Conservation (phyloP, 2,888 invertebrate species). For the Alloscopus bannaensis region DNA sequence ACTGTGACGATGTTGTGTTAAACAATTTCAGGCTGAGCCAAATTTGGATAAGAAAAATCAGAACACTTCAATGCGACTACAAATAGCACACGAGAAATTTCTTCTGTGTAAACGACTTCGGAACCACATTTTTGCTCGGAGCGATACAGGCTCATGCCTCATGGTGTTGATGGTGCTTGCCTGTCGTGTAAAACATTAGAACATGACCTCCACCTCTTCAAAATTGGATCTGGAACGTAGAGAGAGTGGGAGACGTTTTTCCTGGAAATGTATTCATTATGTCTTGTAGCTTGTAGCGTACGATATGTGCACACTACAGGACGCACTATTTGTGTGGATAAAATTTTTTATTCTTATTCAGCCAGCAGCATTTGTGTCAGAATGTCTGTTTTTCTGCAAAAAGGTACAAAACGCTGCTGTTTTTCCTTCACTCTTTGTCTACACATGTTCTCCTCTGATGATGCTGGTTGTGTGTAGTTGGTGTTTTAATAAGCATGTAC, state of each 20-base stretch:
- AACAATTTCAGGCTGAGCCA: too few relatives aligned
- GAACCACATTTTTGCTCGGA: slow-evolving; percentile 24
- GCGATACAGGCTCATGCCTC: slow-evolving; percentile 9
- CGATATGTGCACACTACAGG: too few relatives aligned
- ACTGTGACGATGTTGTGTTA: too few relatives aligned
- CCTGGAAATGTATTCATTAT: slow-evolving; percentile 49
- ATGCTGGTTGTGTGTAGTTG: background rate
- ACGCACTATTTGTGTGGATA: too few relatives aligned
- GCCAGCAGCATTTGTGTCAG: slow-evolving; percentile 45
- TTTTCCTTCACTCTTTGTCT: too few relatives aligned
- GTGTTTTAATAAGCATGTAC: background rate
- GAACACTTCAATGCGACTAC: too few relatives aligned
- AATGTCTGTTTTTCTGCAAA: slow-evolving; percentile 20
- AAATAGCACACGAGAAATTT: too few relatives aligned
- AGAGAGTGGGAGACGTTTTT: slow-evolving; percentile 47
- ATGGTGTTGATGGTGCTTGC: too few relatives aligned
- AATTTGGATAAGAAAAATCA: too few relatives aligned
- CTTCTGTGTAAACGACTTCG: too few relatives aligned
- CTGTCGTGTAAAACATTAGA: slow-evolving; percentile 43
- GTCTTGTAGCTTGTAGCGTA: slow-evolving; percentile 51
- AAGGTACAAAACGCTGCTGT: too few relatives aligned
- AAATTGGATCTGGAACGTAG: slow-evolving; percentile 26
- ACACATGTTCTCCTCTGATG: background rate
- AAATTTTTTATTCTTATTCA: too few relatives aligned
- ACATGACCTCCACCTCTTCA: slow-evolving; percentile 41